phyloP scores from a whole-genome alignment of 2,888 invertebrate species.

The Nephrocerus scutellatus region DNA sequence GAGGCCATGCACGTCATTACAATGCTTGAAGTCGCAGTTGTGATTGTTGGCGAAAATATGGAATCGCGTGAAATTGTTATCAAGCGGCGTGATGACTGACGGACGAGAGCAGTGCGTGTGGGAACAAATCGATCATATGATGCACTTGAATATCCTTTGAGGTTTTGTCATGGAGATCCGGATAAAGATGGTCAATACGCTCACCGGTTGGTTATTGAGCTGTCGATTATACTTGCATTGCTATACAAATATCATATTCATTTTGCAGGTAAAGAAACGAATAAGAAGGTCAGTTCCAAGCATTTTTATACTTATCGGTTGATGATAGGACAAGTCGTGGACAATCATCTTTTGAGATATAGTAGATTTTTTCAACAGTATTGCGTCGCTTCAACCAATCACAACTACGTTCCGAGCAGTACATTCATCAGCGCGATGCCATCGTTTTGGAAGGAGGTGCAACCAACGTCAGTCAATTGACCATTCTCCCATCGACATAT shows the following conservation, averaged over 20 bases:
- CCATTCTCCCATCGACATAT: slow-evolving; percentile 15
- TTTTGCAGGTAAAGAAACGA: background rate
- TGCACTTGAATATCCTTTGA: slow-evolving; percentile 2
- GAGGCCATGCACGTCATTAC: slow-evolving; percentile 14
- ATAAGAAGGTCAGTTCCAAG: background rate
- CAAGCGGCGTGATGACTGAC: background rate
- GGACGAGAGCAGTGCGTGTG: background rate
- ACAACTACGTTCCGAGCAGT: slow-evolving; percentile 27
- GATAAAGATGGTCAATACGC: background rate
- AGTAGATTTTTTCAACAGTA: slow-evolving; percentile 33
- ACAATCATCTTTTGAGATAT: slow-evolving; percentile 23
- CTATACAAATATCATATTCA: background rate
- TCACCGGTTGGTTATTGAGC: background rate
- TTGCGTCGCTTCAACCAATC: slow-evolving; percentile 33
- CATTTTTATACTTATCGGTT: background rate
- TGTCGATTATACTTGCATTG: background rate
- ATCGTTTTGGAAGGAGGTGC: slow-evolving; percentile 19
- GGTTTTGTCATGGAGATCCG: slow-evolving; percentile 2
- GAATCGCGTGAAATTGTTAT: slow-evolving; percentile 1
- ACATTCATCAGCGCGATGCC: slow-evolving; percentile 38
- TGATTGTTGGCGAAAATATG: slow-evolving; percentile 5
- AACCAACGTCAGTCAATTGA: slow-evolving; percentile 17
- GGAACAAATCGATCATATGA: slow-evolving; percentile 1
- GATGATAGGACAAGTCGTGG: background rate
- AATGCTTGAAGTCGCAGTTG: slow-evolving; percentile 20